phyloP scores from a whole-genome alignment of 2,113 vertebrate species.

The Phodopus roborovskii region DNA sequence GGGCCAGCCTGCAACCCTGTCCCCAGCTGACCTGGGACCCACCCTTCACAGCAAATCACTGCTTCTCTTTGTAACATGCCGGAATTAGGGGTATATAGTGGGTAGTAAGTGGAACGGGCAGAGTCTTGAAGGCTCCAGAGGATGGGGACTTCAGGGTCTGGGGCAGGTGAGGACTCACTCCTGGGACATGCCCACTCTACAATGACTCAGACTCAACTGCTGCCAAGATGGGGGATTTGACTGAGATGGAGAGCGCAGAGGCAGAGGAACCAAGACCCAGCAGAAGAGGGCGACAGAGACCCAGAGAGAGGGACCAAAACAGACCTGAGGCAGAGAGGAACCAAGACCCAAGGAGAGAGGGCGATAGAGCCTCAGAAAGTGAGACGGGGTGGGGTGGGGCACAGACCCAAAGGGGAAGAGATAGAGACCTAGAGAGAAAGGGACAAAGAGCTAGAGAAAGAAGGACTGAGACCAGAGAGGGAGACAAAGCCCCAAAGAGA shows the following conservation, averaged over 20 bases:
- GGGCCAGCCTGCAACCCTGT: not conserved
- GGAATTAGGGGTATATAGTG: not conserved
- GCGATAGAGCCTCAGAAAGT: not conserved
- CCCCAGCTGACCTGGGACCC: not conserved
- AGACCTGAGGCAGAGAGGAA: constrained; percentile 50
- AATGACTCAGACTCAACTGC: constrained; percentile 61
- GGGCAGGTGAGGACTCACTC: not conserved
- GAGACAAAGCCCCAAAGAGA: not conserved
- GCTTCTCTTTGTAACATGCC: constrained; percentile 40
- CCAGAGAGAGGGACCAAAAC: not conserved
- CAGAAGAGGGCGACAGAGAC: not conserved
- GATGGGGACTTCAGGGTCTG: not conserved
- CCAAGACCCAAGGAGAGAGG: constrained; percentile 68
- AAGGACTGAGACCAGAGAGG: not conserved
- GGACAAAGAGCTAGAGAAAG: not conserved
- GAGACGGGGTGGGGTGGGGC: not conserved
- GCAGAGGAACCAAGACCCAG: not conserved
- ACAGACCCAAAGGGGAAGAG: not conserved
- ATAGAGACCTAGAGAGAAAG: constrained; percentile 69
- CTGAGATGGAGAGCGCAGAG: not conserved
- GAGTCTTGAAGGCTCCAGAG: not conserved
- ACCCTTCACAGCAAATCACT: constrained; percentile 36
- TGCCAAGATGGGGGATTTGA: constrained; percentile 31
- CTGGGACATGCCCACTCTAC: not conserved
- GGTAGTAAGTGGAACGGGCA: not conserved